A percentile compares a stretch with the other conserved stretches of the same genome.
phyloP scores from a whole-genome alignment of 2,797 vertebrate species.

The Loriculus beryllinus region DNA sequence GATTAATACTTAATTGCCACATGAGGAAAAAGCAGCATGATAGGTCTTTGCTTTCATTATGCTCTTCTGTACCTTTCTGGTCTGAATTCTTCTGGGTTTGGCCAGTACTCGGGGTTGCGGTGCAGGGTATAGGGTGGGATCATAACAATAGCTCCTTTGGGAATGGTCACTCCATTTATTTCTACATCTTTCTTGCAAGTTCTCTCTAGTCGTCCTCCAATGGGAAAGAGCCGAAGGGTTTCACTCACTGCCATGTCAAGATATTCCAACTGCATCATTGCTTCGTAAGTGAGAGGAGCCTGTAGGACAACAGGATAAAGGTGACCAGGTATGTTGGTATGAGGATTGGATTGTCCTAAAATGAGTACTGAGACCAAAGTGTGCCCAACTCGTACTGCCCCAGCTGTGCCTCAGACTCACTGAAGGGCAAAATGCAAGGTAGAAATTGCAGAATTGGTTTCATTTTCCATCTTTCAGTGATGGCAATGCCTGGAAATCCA shows the following conservation, averaged over 20 bases:
- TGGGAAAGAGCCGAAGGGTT: constrained; percentile 63
- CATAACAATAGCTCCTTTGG: constrained; percentile 45
- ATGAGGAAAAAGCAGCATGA: neutral
- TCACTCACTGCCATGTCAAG: constrained; percentile 75
- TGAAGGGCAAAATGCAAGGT: neutral
- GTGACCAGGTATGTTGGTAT: neutral
- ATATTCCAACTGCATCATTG: constrained; percentile 71
- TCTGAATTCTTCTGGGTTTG: constrained; percentile 70
- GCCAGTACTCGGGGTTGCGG: constrained; percentile 29
- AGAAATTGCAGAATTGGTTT: neutral
- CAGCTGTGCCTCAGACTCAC: rapidly evolving
- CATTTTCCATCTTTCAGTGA: neutral
- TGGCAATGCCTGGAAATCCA: neutral
- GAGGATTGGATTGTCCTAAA: neutral
- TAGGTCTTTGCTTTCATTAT: neutral
- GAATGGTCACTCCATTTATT: constrained; percentile 72
- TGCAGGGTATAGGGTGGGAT: constrained; percentile 62
- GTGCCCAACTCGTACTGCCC: neutral
- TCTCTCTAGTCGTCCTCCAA: constrained; percentile 66
- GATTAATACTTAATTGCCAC: constrained; percentile 30
- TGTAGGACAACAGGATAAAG: neutral
- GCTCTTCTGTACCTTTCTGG: constrained; percentile 76
- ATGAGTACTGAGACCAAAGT: neutral
- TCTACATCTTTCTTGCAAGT: constrained; percentile 68
- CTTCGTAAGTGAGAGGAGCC: constrained; percentile 66